These are phyloP conservation scores for Calliphora vomitoria DNA, from an alignment of 2,888 invertebrate genomes.

Conservation along the genomic window DNA sequence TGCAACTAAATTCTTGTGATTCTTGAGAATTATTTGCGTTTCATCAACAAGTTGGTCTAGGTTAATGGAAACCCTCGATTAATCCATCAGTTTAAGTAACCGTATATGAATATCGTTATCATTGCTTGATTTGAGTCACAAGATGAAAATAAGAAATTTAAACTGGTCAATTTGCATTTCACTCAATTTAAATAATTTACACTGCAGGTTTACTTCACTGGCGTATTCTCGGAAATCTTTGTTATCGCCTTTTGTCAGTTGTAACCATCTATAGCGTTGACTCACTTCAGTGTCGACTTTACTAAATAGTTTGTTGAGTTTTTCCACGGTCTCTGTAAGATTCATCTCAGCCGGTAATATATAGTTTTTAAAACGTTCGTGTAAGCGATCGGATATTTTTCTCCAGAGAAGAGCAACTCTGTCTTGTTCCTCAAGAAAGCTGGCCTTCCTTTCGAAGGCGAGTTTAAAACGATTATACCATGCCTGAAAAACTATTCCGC, in stretches of 20 bases:
- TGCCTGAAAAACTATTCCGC: not conserved
- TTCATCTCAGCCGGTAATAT: not conserved
- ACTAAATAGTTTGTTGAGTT: not conserved
- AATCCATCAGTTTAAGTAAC: no score
- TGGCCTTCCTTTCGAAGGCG: not conserved
- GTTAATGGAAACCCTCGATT: no score
- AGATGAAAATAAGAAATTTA: not conserved
- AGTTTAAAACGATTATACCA: not conserved
- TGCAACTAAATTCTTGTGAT: no score
- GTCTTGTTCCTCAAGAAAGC: slow-evolving; percentile 1
- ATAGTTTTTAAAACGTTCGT: slow-evolving; percentile 34
- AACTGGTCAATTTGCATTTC: not conserved
- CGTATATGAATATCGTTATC: no score
- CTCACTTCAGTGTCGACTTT: not conserved
- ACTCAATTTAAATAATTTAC: not conserved
- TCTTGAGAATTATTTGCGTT: no score
- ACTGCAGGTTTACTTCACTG: not conserved
- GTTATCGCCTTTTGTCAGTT: not conserved
- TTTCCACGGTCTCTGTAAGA: slow-evolving; percentile 10
- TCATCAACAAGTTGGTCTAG: no score
- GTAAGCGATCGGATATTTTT: slow-evolving; percentile 30
- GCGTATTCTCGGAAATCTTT: slow-evolving; percentile 4
- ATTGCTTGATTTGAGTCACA: not conserved
- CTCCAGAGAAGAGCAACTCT: slow-evolving; percentile 18
- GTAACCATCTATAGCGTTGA: not conserved